Evolutionary conservation across 2,113 vertebrate species (phyloP).

Genomic region (Eidolon helvum): DNA sequence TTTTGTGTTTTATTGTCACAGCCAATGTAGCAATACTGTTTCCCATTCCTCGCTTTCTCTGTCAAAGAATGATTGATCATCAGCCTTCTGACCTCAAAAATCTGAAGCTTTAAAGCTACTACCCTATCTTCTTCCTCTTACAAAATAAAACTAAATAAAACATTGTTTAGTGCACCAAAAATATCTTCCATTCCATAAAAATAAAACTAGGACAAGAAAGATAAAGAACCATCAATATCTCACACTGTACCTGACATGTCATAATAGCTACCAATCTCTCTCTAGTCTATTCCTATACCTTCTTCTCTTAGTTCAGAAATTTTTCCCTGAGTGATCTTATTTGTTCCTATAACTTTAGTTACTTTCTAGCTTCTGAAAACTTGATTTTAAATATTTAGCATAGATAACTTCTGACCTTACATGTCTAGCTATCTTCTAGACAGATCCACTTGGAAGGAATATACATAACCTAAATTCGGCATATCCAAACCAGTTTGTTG

Average conservation of each 20-base stretch:
- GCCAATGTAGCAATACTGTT: neutral
- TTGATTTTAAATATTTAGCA: neutral
- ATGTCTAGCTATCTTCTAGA: neutral
- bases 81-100: neutral
- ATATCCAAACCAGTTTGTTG: neutral
- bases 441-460: neutral
- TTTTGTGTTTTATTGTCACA: neutral
- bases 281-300: neutral
- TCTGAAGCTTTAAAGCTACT: neutral
- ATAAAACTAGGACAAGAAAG: conserved; percentile 19
- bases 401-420: neutral
- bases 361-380: neutral
- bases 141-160: neutral
- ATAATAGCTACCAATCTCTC: neutral
- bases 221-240: neutral
- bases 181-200: neutral
- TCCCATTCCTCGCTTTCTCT: neutral
- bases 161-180: neutral
- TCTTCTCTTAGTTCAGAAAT: neutral
- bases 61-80: neutral
- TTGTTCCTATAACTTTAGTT: neutral
- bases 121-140: neutral
- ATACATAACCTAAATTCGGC: neutral
- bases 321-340: neutral
- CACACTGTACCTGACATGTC: neutral